These are phyloP conservation scores for Steinernema hermaphroditum DNA, from an alignment of 2,888 invertebrate species.

Conservation along the genomic window DNA sequence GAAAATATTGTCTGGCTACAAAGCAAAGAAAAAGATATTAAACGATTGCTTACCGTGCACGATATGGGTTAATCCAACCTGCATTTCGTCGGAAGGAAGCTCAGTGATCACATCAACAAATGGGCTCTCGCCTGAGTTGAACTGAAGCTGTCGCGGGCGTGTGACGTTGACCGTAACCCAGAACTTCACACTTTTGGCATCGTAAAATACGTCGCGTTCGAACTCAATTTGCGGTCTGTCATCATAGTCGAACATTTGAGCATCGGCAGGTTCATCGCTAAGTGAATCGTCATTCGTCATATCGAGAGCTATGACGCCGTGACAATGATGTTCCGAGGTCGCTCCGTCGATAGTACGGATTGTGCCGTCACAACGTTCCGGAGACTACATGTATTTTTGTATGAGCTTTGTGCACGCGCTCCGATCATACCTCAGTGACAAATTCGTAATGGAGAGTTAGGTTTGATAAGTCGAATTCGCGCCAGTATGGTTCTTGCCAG, in stretches of 20 bases:
- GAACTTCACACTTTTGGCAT: slow-evolving; percentile 49
- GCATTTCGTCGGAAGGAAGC: slow-evolving; percentile 50
- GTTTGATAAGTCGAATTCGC: slow-evolving; percentile 51
- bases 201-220: slow-evolving; percentile 58
- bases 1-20: no score
- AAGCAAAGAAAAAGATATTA: no score
- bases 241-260: slow-evolving; percentile 41
- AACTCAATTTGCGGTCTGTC: slow-evolving; percentile 62
- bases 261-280: not conserved
- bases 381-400: no score
- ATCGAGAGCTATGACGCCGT: slow-evolving; percentile 17
- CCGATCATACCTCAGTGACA: slow-evolving; percentile 51
- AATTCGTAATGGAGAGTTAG: slow-evolving; percentile 59
- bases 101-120: slow-evolving; percentile 42
- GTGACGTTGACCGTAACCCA: slow-evolving; percentile 47
- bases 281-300: slow-evolving; percentile 23
- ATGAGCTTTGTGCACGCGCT: no score
- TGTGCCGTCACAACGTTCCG: slow-evolving; percentile 56
- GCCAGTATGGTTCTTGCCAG: slow-evolving; percentile 64
- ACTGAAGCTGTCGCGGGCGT: slow-evolving; percentile 50
- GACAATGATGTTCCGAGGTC: slow-evolving; percentile 31
- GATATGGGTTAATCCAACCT: not conserved
- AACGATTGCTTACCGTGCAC: no score
- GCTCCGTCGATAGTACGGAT: slow-evolving; percentile 37
- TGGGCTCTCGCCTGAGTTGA: slow-evolving; percentile 14